Conservation (phyloP, 2,797 vertebrate species). For the Gallinago solitaria region DNA sequence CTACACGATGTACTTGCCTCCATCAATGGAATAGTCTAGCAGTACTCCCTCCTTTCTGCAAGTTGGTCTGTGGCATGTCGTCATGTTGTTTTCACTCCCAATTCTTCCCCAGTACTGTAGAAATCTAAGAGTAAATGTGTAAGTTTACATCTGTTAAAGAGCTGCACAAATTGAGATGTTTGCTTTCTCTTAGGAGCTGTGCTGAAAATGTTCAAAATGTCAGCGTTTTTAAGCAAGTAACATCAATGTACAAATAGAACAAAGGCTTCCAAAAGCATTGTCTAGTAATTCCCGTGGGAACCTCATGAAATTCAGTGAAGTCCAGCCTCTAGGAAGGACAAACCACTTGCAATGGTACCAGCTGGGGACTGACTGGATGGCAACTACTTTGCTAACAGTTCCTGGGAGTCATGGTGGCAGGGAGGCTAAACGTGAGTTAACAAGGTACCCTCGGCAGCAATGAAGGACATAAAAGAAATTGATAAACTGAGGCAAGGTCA, state of each 20-base stretch:
- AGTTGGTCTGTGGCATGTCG: constrained; percentile 91
- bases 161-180: background rate
- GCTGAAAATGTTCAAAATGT: background rate
- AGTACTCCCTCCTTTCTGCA: constrained; percentile 96
- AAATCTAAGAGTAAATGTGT: constrained; percentile 82
- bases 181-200: background rate
- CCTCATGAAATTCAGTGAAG: background rate
- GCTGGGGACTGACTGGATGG: background rate
- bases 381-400: background rate
- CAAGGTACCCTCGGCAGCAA: background rate
- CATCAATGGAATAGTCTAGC: constrained; percentile 93
- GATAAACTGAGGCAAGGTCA: background rate
- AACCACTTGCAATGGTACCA: background rate
- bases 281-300: background rate
- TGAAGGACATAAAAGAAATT: background rate
- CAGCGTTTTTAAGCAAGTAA: background rate
- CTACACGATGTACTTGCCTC: constrained; percentile 80
- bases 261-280: background rate
- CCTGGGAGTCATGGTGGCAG: background rate
- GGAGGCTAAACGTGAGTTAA: background rate
- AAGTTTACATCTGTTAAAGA: background rate
- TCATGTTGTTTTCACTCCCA: constrained; percentile 96
- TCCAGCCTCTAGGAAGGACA: background rate
- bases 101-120: constrained; percentile 98
- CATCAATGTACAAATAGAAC: background rate